Evolutionary conservation across 2,797 vertebrate genomes (phyloP), one percentile per base, ranked within the genome.

Genomic region (Botia kubotai): DNA sequence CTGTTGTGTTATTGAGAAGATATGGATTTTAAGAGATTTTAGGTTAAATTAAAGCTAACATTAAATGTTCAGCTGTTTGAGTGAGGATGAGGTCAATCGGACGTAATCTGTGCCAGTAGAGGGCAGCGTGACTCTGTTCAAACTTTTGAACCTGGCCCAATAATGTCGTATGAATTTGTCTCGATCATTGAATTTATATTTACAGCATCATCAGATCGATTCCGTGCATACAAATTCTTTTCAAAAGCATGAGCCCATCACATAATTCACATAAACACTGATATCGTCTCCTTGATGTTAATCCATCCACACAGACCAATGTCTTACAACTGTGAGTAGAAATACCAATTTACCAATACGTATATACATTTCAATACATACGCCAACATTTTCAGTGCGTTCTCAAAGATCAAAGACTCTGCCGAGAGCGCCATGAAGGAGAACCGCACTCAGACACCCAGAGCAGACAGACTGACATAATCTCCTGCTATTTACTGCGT

Each of bases 401-500:
- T 57, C 33, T 14, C 19, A 4, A 60, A 65, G 72, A 74, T 81
- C 55, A 83, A 84, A 82, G 65, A 72, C 6, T 62, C 69, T 58
- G 46, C 77, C 79, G 55, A 58, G 80, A 82, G 53, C 17, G 11
- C 55, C 53, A 68, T 81, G 79, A 78, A 78, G 83, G 67, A 57
- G 50, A 62, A 72, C 23, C 57, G 17, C 29, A 77, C 68, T 14
- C 46, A 46, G 39, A 55, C 46, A 29, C 75, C 79, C 82, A 83
- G 75, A 84, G 81, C 72, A 77, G 75, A 75, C 53, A 85, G 81
- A 82, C 8, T 2, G 83, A 86, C 83, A 11, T 79, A 76, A 87
- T 85, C 79, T 87, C 67, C 62, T 82, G 82, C 69, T 82, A 77
- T 88, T 89, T 90, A 86, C 69, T 73, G 78, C 84, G 77, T 80